These are phyloP conservation scores for Tragelaphus scriptus DNA, from an alignment of 2,113 vertebrate genomes.

Conservation along the genomic window DNA sequence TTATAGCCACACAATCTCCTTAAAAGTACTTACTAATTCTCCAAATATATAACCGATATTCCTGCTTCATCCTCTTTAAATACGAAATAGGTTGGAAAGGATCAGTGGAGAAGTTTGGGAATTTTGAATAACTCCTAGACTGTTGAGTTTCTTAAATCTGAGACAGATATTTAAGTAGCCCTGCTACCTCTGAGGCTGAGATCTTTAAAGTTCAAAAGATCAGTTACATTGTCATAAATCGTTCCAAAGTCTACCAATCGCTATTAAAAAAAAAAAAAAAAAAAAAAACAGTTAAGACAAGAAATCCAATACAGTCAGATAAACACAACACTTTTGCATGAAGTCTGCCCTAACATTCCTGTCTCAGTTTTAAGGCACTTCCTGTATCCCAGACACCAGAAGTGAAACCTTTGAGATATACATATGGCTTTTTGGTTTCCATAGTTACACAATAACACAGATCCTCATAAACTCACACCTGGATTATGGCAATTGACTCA, in stretches of 20 bases:
- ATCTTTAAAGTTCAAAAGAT: background rate
- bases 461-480: background rate
- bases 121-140: background rate
- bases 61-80: background rate
- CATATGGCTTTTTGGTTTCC: background rate
- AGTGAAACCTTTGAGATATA: background rate
- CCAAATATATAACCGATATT: background rate
- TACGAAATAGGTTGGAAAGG: background rate
- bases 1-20: background rate
- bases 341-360: background rate
- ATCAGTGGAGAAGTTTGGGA: background rate
- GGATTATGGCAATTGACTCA: background rate
- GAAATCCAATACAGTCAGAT: background rate
- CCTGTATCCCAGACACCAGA: background rate
- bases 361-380: background rate
- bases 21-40: background rate
- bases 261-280: background rate
- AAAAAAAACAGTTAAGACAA: background rate
- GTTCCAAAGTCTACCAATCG: conserved; percentile 27
- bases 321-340: background rate
- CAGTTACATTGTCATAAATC: conserved; percentile 46
- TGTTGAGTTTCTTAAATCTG: background rate
- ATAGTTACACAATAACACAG: background rate
- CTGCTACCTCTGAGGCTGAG: background rate
- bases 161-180: background rate